phyloP scores from a whole-genome alignment of 2,797 vertebrate species.

The Hylomyscus alleni region DNA sequence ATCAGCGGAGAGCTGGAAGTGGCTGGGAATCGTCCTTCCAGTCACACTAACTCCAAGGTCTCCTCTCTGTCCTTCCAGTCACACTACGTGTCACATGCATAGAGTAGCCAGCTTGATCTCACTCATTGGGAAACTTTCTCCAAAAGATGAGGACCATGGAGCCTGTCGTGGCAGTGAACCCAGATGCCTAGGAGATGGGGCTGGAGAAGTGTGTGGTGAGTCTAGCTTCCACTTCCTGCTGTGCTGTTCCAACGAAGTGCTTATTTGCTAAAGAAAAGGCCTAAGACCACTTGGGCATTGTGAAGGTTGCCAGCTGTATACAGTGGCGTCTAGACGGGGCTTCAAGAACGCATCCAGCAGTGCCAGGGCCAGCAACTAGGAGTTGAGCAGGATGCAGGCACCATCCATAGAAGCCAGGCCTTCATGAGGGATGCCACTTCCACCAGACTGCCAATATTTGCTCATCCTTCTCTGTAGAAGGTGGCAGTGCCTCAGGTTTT shows the following conservation, averaged over 20 bases:
- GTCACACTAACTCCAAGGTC: not conserved
- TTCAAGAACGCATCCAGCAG: fast-evolving
- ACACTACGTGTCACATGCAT: not conserved
- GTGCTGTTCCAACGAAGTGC: not conserved
- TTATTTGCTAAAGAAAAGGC: fast-evolving
- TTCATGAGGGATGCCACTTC: not conserved
- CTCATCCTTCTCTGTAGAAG: fast-evolving
- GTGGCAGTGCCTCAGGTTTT: not conserved
- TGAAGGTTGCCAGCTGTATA: not conserved
- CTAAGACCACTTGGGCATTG: fast-evolving
- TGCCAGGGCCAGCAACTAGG: not conserved
- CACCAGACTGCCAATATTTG: fast-evolving
- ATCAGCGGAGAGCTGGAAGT: not conserved
- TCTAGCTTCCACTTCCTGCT: fast-evolving
- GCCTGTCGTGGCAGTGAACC: too few species aligned
- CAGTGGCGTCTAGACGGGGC: not conserved
- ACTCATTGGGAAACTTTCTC: not conserved
- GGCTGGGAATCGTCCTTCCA: too few species aligned
- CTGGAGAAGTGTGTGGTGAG: fast-evolving
- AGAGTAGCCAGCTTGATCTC: too few species aligned
- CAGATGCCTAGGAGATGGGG: fast-evolving
- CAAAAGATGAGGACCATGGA: fast-evolving
- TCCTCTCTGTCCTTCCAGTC: not conserved
- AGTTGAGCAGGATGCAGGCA: not conserved
- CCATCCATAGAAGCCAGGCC: not conserved